phyloP scores from a whole-genome alignment of 2,888 invertebrate species.

The Pyrocoelia pectoralis region DNA sequence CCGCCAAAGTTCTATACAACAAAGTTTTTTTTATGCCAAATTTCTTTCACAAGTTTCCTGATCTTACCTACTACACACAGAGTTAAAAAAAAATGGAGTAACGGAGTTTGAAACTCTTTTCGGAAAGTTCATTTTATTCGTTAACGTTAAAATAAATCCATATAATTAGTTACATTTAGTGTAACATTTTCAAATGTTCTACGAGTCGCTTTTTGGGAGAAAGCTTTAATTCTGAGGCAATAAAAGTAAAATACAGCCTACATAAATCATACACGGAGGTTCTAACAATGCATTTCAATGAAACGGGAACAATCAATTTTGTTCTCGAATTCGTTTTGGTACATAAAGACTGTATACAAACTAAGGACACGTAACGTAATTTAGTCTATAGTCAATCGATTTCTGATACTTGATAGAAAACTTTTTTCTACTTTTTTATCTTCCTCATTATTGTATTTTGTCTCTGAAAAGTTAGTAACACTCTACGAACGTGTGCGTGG shows the following conservation, averaged over 20 bases:
- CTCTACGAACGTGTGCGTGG: slow-evolving; percentile 36
- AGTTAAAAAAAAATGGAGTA: too few species aligned
- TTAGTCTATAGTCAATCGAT: slow-evolving; percentile 35
- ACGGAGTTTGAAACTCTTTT: neutral
- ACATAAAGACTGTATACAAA: too few species aligned
- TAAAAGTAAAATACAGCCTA: neutral
- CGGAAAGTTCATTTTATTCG: neutral
- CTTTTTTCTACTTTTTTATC: slow-evolving; percentile 38
- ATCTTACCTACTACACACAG: too few species aligned
- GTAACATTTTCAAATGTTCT: too few species aligned
- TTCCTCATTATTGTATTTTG: slow-evolving; percentile 39
- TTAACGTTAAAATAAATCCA: neutral
- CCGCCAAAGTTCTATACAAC: neutral
- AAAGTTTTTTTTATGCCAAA: too few species aligned
- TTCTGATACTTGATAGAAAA: slow-evolving; percentile 33
- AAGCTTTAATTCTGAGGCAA: neutral
- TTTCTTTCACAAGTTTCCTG: too few species aligned
- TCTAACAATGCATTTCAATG: neutral
- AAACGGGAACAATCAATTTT: slow-evolving; percentile 25
- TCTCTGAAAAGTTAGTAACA: slow-evolving; percentile 34
- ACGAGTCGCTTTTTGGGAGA: too few species aligned
- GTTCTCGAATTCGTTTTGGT: slow-evolving; percentile 29
- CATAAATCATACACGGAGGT: neutral
- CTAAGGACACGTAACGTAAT: slow-evolving; percentile 36
- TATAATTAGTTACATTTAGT: neutral